Base-by-base conservation (phyloP, 1,140 invertebrate genomes). In the Bombus ignitus region DNA sequence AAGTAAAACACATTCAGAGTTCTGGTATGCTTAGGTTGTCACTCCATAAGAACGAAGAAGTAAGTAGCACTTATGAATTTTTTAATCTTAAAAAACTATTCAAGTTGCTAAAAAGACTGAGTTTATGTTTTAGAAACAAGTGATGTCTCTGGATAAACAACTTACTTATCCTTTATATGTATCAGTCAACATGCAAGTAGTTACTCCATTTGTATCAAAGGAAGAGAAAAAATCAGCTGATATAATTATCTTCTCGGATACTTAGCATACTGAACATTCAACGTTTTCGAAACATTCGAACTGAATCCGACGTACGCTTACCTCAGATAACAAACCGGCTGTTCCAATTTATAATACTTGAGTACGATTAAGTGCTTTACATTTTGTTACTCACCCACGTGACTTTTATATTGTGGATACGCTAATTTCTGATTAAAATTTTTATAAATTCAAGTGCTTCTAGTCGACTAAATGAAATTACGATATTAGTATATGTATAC, bases 151-250 rank as follows among this genome's bases (percentile, higher is more conserved):
- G 53, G 96, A 97, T 47, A 95, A 95, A 42, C 95, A 97, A 70
- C 91, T 97, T 47, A 95, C 96, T 70, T 97, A 97, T 94, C 97
- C 97, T 3, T 89, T 97, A 68, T 95, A 97, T 66, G 95, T 97
- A 92, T 97, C 97, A 8, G 97, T 97, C 12, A 97, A 97, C 90
- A 96, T 97, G 93, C 94, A 97, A 92, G 96, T 97, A 72, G 96
- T 96, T 1, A 96, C 96, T 70, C 96, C 97, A 28, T 93, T 94
- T 53, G 44, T 85, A 59, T 81, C 78, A 35, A 81, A 62, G 22
- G 87, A 94, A 66, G 91, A 93, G 25, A 89, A 91, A 25, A 92
- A 91, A 84, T 79, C 83, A 57, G 73, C 81, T 3, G 88, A 88
- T 15, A 85, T 88, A 35, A 85, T 88, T n/a, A 86, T 86, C 62